Evolutionary conservation across 2,888 invertebrate species (phyloP), one percentile per base, ranked within the genome.

Genomic region (Trachelus stipa): DNA sequence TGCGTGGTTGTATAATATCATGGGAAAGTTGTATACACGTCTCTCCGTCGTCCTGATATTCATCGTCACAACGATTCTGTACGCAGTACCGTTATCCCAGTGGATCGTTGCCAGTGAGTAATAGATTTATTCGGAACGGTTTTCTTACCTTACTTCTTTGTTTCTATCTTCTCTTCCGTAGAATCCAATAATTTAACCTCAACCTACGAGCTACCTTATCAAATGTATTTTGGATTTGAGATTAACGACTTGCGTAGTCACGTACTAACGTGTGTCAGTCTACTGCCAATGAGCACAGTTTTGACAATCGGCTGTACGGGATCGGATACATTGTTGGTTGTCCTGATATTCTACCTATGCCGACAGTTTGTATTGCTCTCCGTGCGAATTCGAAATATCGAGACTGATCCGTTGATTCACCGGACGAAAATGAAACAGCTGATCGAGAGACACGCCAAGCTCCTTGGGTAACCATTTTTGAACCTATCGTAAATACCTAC

Each of bases 221-320:
- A 76, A 23, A 77, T 85, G 34, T 74, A 76, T 30, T 68, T 74
- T 12, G 33, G 82, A 11, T 84, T 83, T 76, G 81, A 83, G 15
- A 77, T 85, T 37, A 81, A 78, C 11, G 78, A 78, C 23, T 40
- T 77, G 33, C 78, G 40, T 11, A 76, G 35, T 23, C 83, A 84
- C 76, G 75, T 73, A 30, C 31, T 83, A n/a, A 82, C 84, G 56
- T 85, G 85, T 73, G 68, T 81, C 34, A 81, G 75, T 35, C 75
- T 83, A 56, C 31, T 83, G 33, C 84, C 83, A 1, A 68, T 74
- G 1, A 81, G 77, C 68, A 79, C 73, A 40, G 1, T 83, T 12
- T 68, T 85, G 56, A 83, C 84, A 23, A 76, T 85, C 77, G 81
- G 81, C 40, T 81, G 82, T 11, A 81, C 81, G 0, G 84, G 81